Conservation (phyloP, 2,888 invertebrate genomes). For the Drosophila subsilvestris region DNA sequence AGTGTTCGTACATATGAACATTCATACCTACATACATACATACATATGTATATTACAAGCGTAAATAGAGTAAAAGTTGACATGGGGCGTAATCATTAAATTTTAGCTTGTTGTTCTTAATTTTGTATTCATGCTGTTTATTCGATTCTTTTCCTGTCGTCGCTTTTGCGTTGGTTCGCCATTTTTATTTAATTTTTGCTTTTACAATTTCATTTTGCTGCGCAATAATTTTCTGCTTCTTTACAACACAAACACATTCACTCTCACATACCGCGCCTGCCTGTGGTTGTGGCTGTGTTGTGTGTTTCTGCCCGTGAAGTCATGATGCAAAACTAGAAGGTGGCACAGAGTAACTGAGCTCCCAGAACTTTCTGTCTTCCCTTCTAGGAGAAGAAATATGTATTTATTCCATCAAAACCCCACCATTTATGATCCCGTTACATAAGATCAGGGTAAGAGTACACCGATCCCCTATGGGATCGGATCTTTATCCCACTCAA, state of each 20-base stretch:
- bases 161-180: constrained; percentile 44
- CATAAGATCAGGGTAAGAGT: not conserved
- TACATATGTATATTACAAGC: not conserved
- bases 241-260: constrained; percentile 44
- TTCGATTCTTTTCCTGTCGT: constrained; percentile 24
- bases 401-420: not conserved
- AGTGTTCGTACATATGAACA: too few species aligned
- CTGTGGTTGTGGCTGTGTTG: constrained; percentile 51
- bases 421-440: not conserved
- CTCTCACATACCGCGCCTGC: constrained; percentile 18
- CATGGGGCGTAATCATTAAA: not conserved
- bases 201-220: constrained; percentile 74
- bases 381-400: not conserved
- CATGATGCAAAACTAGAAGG: constrained; percentile 35
- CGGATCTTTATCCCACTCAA: not conserved
- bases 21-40: not conserved
- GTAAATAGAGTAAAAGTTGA: not conserved
- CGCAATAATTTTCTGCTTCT: constrained; percentile 78
- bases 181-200: constrained; percentile 71
- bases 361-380: not conserved
- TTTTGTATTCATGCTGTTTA: constrained; percentile 53
- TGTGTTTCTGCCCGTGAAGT: constrained; percentile 47
- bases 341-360: constrained; percentile 5
- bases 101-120: constrained; percentile 44
- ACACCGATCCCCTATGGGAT: not conserved